Percentiles rank a stretch among this genome's conserved stretches.
Evolutionary conservation across 2,888 invertebrate species (phyloP).

Genomic region (Eupithecia subumbrata): DNA sequence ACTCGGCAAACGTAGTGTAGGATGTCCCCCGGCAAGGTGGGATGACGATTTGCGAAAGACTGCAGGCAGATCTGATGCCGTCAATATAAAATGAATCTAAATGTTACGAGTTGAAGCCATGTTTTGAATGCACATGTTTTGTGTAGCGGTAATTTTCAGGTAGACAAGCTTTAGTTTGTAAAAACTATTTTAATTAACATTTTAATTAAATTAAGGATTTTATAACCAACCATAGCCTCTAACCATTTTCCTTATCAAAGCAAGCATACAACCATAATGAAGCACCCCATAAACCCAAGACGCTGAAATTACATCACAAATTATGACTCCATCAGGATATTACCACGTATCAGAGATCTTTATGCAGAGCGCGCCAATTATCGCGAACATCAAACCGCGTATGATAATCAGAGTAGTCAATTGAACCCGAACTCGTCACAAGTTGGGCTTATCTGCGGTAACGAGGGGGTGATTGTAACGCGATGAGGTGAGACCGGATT

Average conservation of each 20-base stretch:
- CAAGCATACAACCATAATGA: conserved; percentile 3
- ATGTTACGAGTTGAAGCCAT: too few species aligned
- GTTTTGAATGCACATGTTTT: too few species aligned
- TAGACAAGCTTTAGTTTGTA: not conserved
- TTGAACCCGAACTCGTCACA: conserved; percentile 49
- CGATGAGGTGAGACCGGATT: conserved; percentile 13
- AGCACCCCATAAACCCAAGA: conserved; percentile 25
- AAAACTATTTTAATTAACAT: not conserved
- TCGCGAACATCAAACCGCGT: conserved; percentile 45
- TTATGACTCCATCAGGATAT: conserved; percentile 24
- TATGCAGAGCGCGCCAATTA: conserved; percentile 35
- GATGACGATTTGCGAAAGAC: too few species aligned
- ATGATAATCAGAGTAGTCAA: conserved; percentile 49
- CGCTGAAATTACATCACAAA: conserved; percentile 31
- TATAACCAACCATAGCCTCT: not conserved
- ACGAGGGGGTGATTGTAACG: conserved; percentile 26
- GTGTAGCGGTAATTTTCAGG: too few species aligned
- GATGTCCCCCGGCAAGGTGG: too few species aligned
- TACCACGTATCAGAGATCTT: conserved; percentile 30
- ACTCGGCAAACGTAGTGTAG: too few species aligned
- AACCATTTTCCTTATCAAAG: conserved; percentile 8
- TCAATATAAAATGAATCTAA: too few species aligned
- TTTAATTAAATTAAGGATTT: not conserved
- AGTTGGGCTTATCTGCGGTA: conserved; percentile 42
- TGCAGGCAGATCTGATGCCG: too few species aligned